A percentile compares a stretch with the other conserved stretches of the same genome.
These are phyloP conservation scores for Palythoa grandis DNA, from an alignment of 92 coral and sea anemone species.

Conservation along the genomic window DNA sequence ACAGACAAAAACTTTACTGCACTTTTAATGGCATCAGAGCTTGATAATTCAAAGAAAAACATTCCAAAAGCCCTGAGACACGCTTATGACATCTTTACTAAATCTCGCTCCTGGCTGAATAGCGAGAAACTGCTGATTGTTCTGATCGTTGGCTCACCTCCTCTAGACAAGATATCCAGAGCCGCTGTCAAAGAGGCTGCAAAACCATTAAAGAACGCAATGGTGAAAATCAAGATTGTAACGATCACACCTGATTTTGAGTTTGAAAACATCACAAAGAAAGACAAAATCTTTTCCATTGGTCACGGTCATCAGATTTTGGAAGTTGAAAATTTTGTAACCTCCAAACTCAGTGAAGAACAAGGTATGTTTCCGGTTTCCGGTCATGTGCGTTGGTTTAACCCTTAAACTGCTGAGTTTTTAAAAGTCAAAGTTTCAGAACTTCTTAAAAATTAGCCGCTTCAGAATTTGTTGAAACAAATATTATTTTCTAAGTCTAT, in stretches of 20 bases:
- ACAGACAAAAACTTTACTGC: background rate
- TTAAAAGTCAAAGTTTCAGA: too few species aligned
- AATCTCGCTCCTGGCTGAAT: background rate
- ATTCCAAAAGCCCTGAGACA: background rate
- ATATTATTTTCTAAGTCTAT: too few species aligned
- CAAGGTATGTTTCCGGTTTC: background rate
- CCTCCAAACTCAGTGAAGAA: background rate
- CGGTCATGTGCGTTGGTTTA: too few species aligned
- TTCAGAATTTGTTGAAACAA: too few species aligned
- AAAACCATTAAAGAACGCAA: background rate
- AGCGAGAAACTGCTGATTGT: slow-evolving; percentile 7
- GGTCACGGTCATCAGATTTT: slow-evolving; percentile 7
- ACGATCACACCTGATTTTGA: background rate
- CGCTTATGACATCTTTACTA: background rate
- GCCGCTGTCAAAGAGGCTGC: background rate
- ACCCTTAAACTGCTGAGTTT: too few species aligned
- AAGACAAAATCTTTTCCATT: background rate
- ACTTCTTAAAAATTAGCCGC: too few species aligned
- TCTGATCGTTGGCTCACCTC: slow-evolving; percentile 13
- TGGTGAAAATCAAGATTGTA: background rate
- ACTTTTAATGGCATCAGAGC: background rate
- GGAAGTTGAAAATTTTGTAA: background rate
- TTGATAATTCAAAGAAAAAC: background rate
- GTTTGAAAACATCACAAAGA: slow-evolving; percentile 12
- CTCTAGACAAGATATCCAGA: background rate